A percentile compares a stretch with the other conserved stretches of the same genome.
Evolutionary conservation across 1,140 invertebrate genomes (phyloP).

Genomic region (Colletes gigas): DNA sequence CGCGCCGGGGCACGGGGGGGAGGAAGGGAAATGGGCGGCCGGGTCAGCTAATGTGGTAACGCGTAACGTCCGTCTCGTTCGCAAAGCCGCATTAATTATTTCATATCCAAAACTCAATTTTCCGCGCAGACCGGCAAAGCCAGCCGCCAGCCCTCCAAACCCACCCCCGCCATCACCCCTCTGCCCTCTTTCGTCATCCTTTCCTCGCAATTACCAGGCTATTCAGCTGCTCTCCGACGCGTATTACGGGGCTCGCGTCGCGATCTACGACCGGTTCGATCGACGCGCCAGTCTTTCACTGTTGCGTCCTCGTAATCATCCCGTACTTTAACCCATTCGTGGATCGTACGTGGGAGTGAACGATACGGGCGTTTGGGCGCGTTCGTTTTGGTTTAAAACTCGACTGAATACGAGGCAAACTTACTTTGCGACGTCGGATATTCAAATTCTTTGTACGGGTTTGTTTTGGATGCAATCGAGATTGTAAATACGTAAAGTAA

Average conservation of each 20-base stretch:
- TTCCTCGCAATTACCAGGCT: slow-evolving; percentile 37
- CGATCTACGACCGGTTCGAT: not conserved
- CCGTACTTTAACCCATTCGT: no score
- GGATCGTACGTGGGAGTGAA: no score
- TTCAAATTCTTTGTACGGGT: no score
- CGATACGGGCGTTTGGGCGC: no score
- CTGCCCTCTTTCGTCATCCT: not conserved
- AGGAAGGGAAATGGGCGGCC: not conserved
- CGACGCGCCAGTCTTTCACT: not conserved
- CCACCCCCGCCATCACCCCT: not conserved
- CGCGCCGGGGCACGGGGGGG: not conserved
- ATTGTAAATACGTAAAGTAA: no score
- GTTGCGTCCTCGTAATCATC: no score
- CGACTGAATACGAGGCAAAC: no score
- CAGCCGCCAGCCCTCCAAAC: no score
- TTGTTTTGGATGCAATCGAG: no score
- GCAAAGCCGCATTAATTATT: slow-evolving; percentile 61
- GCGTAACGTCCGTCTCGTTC: slow-evolving; percentile 48
- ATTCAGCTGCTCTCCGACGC: slow-evolving; percentile 14
- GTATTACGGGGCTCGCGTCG: not conserved
- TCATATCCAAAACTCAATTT: slow-evolving; percentile 56
- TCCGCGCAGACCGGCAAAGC: slow-evolving; percentile 12
- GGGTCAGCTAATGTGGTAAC: slow-evolving; percentile 54
- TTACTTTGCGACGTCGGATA: no score
- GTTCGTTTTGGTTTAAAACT: no score